These are phyloP conservation scores for Melieria crassipennis DNA, from an alignment of 2,888 invertebrate species.

Conservation along the genomic window DNA sequence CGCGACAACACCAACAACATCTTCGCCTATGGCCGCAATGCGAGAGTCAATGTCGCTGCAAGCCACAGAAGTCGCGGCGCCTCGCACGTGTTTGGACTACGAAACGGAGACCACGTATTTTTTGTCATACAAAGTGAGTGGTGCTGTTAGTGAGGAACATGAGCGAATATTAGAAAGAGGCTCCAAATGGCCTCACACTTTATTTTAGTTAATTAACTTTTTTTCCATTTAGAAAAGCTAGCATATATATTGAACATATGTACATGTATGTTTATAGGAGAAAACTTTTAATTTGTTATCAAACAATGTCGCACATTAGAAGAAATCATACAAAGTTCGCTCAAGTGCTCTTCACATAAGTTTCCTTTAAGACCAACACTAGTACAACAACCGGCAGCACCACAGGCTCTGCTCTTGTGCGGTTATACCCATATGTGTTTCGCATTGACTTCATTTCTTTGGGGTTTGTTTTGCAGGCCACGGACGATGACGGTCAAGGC, in stretches of 20 bases:
- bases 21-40: too few relatives aligned
- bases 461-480: constrained; percentile 71
- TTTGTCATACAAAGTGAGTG: constrained; percentile 79
- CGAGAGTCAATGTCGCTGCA: constrained; percentile 32
- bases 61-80: constrained; percentile 49
- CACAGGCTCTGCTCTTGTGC: too few relatives aligned
- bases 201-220: too few relatives aligned
- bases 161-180: too few relatives aligned
- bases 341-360: constrained; percentile 28
- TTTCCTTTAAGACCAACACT: constrained; percentile 21
- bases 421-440: background rate
- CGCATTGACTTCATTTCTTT: constrained; percentile 8
- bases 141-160: background rate
- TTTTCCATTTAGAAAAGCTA: too few relatives aligned
- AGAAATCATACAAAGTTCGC: background rate
- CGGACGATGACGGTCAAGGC: constrained; percentile 83
- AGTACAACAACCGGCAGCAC: too few relatives aligned
- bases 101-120: constrained; percentile 85
- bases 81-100: constrained; percentile 84
- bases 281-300: too few relatives aligned
- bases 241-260: too few relatives aligned
- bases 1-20: too few relatives aligned
- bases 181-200: too few relatives aligned
- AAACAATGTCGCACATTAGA: too few relatives aligned
- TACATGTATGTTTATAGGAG: too few relatives aligned